Evolutionary conservation across 2,888 invertebrate genomes (phyloP).

Genomic region (Diaphora mendica): DNA sequence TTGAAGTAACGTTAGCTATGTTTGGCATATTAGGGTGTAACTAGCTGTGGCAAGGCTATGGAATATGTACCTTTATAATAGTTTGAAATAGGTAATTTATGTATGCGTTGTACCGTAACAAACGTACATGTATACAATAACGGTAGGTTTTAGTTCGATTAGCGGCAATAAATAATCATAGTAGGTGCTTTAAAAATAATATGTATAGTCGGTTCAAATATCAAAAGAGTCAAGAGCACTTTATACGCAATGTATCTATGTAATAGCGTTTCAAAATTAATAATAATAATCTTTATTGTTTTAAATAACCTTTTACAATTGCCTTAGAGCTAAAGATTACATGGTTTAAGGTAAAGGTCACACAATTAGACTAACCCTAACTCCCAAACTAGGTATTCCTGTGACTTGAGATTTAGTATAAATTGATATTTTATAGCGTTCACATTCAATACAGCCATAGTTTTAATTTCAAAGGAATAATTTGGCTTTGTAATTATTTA

Average conservation of each 20-base stretch:
- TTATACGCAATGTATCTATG: not conserved
- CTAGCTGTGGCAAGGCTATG: not conserved
- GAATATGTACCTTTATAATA: not conserved
- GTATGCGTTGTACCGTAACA: not conserved
- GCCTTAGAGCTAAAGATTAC: too few relatives aligned
- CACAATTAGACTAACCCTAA: too few relatives aligned
- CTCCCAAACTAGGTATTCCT: too few relatives aligned
- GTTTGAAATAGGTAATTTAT: not conserved
- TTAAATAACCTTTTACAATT: too few relatives aligned
- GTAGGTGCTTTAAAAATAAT: not conserved
- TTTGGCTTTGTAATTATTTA: not conserved
- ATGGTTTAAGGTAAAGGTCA: too few relatives aligned
- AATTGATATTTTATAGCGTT: slow-evolving; percentile 1
- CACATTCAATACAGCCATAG: not conserved
- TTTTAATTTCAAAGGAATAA: slow-evolving; percentile 1
- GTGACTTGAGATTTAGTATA: too few relatives aligned
- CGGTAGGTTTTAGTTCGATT: not conserved
- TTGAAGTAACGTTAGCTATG: slow-evolving; percentile 60
- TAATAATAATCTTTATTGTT: too few relatives aligned
- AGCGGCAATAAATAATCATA: not conserved
- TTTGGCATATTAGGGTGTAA: slow-evolving; percentile 37
- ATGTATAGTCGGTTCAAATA: not conserved
- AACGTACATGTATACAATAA: not conserved
- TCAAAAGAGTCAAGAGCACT: slow-evolving; percentile 11
- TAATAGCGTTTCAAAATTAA: slow-evolving; percentile 9